A percentile compares a stretch with the other conserved stretches of the same genome.
Evolutionary conservation across 2,113 vertebrate genomes (phyloP).

Genomic region (Lophochroa leadbeateri): DNA sequence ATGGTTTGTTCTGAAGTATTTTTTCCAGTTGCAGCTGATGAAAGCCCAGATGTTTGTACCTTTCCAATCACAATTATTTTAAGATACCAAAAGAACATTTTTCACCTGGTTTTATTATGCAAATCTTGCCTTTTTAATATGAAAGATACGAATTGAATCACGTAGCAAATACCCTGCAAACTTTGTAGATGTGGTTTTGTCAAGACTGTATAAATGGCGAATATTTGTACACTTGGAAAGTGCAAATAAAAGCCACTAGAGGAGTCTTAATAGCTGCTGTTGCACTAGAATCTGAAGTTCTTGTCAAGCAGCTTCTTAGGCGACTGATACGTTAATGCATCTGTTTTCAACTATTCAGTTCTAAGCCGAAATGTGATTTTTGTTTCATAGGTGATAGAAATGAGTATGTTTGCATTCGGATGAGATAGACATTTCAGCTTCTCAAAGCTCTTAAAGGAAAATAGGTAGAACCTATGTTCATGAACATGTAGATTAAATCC

Average conservation of each 20-base stretch:
- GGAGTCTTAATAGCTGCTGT: conserved; percentile 58
- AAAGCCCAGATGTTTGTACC: background rate
- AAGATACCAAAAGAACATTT: conserved; percentile 7
- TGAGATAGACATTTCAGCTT: conserved; percentile 25
- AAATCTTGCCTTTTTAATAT: background rate
- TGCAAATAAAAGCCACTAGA: background rate
- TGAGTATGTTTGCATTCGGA: conserved; percentile 22
- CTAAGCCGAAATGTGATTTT: conserved; percentile 43
- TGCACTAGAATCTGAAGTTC: conserved; percentile 29
- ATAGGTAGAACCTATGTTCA: conserved; percentile 19
- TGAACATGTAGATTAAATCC: conserved; percentile 36
- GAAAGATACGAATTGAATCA: background rate
- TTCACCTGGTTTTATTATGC: conserved; percentile 20
- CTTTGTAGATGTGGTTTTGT: conserved; percentile 16
- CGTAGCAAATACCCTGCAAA: background rate
- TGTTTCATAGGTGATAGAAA: conserved; percentile 42
- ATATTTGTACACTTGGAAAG: conserved; percentile 39
- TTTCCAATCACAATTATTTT: conserved; percentile 4
- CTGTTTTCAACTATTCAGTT: conserved; percentile 28
- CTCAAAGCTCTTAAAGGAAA: background rate
- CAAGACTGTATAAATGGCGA: conserved; percentile 16
- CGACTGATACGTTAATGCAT: background rate
- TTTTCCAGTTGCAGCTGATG: background rate
- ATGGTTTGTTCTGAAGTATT: background rate
- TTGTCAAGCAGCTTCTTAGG: conserved; percentile 14